Conservation (phyloP, 2,888 invertebrate species). For the Drosophila merina region DNA sequence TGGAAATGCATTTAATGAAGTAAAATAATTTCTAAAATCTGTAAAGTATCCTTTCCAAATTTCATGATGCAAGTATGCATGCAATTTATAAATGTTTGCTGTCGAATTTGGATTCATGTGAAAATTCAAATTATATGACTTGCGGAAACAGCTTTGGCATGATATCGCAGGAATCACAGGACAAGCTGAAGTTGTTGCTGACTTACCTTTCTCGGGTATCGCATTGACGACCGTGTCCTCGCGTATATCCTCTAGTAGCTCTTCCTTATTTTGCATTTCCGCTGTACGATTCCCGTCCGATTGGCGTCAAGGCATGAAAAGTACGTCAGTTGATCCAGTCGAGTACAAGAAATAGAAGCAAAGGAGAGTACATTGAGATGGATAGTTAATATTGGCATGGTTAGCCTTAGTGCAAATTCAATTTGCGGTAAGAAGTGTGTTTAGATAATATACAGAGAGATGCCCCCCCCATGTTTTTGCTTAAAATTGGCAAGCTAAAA, state of each 20-base stretch:
- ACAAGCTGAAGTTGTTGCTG: not conserved
- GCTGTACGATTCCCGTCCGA: conserved; percentile 41
- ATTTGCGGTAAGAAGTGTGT: conserved; percentile 56
- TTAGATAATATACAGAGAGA: conserved; percentile 38
- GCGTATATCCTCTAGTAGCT: conserved; percentile 83
- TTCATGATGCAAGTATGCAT: not conserved
- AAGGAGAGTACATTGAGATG: conserved; percentile 39
- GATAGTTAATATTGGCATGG: conserved; percentile 60
- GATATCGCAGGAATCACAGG: conserved; percentile 1
- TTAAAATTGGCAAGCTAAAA: conserved; percentile 35
- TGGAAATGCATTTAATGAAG: too few species aligned
- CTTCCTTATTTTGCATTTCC: conserved; percentile 84
- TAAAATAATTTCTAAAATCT: not conserved
- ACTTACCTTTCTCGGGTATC: conserved; percentile 84
- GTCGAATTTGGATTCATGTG: too few species aligned
- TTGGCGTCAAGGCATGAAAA: conserved; percentile 37
- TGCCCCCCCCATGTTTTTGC: conserved; percentile 19
- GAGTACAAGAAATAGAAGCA: conserved; percentile 7
- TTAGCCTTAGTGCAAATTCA: conserved; percentile 61
- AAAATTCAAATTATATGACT: conserved; percentile 16
- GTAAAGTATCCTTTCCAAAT: not conserved
- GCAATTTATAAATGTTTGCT: not conserved
- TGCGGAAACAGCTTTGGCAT: not conserved
- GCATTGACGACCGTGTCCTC: conserved; percentile 83
- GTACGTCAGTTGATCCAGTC: conserved; percentile 17